These are phyloP conservation scores for Ametastegia equiseti DNA, from an alignment of 2,888 invertebrate species.

Conservation along the genomic window DNA sequence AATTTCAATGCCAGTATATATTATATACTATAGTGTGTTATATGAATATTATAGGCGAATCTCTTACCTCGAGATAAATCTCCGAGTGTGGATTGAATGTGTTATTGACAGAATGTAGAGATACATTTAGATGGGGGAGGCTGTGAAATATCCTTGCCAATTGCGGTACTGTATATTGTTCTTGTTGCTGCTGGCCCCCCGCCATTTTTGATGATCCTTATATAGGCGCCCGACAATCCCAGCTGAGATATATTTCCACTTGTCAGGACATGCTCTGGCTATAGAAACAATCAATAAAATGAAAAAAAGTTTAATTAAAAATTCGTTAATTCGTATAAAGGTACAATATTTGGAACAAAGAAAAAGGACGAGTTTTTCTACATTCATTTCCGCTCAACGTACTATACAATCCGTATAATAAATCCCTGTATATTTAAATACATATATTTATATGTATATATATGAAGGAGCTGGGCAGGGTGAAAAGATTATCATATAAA, in stretches of 20 bases:
- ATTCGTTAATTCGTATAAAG: neutral
- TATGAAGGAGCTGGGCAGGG: neutral
- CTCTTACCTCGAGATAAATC: conserved; percentile 91
- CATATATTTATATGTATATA: neutral
- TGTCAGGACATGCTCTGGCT: conserved; percentile 74
- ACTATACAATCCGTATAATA: no score
- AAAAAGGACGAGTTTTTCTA: no score
- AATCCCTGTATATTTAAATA: neutral
- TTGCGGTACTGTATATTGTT: conserved; percentile 89
- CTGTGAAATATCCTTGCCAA: conserved; percentile 92
- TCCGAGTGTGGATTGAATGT: conserved; percentile 94
- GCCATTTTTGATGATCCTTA: conserved; percentile 66
- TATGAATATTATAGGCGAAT: no score
- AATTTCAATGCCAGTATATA: no score
- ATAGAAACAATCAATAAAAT: neutral
- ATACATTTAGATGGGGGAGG: conserved; percentile 95
- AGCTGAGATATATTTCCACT: conserved; percentile 62
- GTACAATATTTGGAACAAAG: no score
- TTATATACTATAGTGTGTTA: no score
- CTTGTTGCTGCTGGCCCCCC: conserved; percentile 75
- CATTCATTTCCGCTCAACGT: no score
- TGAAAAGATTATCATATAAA: no score
- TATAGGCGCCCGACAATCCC: conserved; percentile 65
- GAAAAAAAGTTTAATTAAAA: neutral
- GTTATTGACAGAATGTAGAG: conserved; percentile 92